phyloP scores from a whole-genome alignment of 2,797 vertebrate genomes.

The Anas bernieri region DNA sequence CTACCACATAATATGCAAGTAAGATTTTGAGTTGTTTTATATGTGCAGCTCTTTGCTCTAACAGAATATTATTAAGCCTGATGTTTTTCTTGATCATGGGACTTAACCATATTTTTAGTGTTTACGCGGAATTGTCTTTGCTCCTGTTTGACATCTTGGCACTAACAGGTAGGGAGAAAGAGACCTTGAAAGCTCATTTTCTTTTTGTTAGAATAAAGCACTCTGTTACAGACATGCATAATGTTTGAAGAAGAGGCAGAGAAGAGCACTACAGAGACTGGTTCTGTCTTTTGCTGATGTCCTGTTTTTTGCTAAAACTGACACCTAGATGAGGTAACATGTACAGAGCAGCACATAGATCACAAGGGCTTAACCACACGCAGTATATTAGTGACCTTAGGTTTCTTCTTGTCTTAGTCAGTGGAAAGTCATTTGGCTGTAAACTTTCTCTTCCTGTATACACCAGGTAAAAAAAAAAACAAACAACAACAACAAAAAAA shows the following conservation, averaged over 20 bases:
- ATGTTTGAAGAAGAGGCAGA: neutral
- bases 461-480: neutral
- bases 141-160: neutral
- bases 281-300: neutral
- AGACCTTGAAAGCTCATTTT: neutral
- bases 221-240: neutral
- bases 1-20: neutral
- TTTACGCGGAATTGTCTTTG: neutral
- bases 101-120: neutral
- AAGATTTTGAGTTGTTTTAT: slow-evolving; percentile 19
- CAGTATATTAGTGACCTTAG: neutral
- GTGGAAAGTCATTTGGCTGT: neutral
- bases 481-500: neutral
- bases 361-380: neutral
- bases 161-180: neutral
- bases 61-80: neutral
- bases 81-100: neutral
- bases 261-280: neutral
- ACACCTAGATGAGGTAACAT: neutral
- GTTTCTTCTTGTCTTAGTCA: neutral
- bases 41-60: neutral
- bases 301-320: neutral
- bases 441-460: neutral
- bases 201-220: neutral
- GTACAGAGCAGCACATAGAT: neutral